Conservation (phyloP, 2,888 invertebrate species). For the Xiphydria camelus region DNA sequence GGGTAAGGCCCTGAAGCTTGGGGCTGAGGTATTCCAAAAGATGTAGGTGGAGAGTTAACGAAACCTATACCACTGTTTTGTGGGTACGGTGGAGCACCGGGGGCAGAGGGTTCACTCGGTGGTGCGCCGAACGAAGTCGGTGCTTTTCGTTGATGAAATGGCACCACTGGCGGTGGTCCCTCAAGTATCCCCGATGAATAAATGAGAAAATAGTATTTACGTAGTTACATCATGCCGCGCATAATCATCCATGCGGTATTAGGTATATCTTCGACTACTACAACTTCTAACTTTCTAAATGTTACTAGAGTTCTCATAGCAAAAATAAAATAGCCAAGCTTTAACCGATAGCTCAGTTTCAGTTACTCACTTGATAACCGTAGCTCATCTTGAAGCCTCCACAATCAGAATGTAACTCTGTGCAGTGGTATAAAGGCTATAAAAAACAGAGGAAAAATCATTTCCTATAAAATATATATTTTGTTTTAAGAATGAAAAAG, state of each 20-base stretch:
- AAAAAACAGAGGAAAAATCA: no score
- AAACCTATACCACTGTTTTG: constrained; percentile 29
- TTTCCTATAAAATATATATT: no score
- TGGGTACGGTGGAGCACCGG: constrained; percentile 38
- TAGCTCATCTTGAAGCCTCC: constrained; percentile 44
- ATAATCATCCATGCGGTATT: no score
- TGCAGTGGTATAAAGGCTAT: no score
- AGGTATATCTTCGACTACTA: no score
- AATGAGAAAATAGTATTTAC: constrained; percentile 18
- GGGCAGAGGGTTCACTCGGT: constrained; percentile 50
- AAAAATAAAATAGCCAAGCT: constrained; percentile 4
- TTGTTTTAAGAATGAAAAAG: no score
- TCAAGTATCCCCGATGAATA: constrained; percentile 26
- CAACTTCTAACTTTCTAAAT: no score
- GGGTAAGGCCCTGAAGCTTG: constrained; percentile 18
- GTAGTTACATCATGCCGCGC: no score
- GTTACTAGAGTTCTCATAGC: no score
- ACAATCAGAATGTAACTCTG: no score
- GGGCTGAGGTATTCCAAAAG: constrained; percentile 51
- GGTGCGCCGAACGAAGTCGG: constrained; percentile 51
- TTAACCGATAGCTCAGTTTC: neutral
- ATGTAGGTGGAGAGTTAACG: constrained; percentile 31
- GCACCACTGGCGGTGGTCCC: constrained; percentile 48
- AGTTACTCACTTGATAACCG: constrained; percentile 49
- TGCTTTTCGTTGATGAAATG: constrained; percentile 41